Conservation (phyloP, 2,113 vertebrate genomes). For the Ia io region DNA sequence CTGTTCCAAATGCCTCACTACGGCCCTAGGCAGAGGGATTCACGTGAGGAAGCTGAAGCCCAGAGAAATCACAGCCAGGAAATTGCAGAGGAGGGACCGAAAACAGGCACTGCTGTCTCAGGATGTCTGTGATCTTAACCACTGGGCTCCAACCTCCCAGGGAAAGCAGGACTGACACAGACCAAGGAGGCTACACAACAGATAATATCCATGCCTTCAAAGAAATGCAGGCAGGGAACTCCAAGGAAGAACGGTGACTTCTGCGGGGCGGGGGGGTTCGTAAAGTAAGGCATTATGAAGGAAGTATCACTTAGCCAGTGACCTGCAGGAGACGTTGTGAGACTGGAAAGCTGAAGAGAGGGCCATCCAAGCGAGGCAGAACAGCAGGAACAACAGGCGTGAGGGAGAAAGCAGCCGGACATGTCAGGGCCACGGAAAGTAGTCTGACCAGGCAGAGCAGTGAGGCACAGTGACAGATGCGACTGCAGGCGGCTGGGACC, state of each 20-base stretch:
- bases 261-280: fast-evolving
- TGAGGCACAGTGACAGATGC: fast-evolving
- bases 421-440: fast-evolving
- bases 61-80: not conserved
- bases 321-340: not conserved
- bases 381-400: not conserved
- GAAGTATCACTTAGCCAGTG: not conserved
- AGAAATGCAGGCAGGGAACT: not conserved
- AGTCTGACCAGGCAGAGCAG: not conserved
- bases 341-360: not conserved
- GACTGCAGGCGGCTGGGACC: fast-evolving
- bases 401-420: not conserved
- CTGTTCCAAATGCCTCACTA: not conserved
- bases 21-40: fast-evolving
- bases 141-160: too few relatives aligned
- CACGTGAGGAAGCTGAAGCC: not conserved
- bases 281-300: not conserved
- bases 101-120: not conserved
- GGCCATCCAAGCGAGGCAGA: not conserved
- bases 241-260: not conserved
- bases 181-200: not conserved
- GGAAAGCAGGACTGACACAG: not conserved
- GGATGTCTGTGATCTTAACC: not conserved
- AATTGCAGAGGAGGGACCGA: not conserved
- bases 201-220: not conserved